phyloP scores from a whole-genome alignment of 2,797 vertebrate genomes.

The Enteromius radiatus region DNA sequence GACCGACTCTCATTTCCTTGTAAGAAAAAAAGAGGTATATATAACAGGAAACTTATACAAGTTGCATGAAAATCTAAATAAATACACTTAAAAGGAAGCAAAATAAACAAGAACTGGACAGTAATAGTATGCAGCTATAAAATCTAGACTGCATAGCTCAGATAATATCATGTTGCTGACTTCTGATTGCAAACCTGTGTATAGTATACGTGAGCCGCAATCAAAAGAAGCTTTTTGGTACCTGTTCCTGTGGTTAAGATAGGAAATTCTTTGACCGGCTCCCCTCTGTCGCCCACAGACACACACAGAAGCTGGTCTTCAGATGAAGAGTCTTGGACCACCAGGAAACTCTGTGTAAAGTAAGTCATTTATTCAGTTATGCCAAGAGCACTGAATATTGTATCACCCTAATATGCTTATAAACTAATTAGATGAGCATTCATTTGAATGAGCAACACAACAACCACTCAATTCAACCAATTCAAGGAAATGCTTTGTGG shows the following conservation, averaged over 20 bases:
- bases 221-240: slow-evolving; percentile 53
- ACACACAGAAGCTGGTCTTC: slow-evolving; percentile 74
- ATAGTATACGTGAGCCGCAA: neutral
- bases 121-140: no score
- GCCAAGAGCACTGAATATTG: no score
- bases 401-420: neutral
- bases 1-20: neutral
- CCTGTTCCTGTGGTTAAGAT: slow-evolving; percentile 68
- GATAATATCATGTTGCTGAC: neutral
- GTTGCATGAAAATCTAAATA: neutral
- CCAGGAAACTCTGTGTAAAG: slow-evolving; percentile 78
- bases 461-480: slow-evolving; percentile 7
- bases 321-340: slow-evolving; percentile 69
- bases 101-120: neutral
- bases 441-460: neutral
- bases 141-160: neutral
- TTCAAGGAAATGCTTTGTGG: slow-evolving; percentile 23
- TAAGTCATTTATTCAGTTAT: neutral
- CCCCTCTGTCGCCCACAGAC: slow-evolving; percentile 66
- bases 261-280: slow-evolving; percentile 67
- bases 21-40: neutral
- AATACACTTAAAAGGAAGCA: neutral
- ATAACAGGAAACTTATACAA: neutral
- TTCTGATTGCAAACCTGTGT: neutral
- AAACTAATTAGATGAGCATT: neutral